Evolutionary conservation across 2,113 vertebrate genomes (phyloP).

Genomic region (Heteronetta atricapilla): DNA sequence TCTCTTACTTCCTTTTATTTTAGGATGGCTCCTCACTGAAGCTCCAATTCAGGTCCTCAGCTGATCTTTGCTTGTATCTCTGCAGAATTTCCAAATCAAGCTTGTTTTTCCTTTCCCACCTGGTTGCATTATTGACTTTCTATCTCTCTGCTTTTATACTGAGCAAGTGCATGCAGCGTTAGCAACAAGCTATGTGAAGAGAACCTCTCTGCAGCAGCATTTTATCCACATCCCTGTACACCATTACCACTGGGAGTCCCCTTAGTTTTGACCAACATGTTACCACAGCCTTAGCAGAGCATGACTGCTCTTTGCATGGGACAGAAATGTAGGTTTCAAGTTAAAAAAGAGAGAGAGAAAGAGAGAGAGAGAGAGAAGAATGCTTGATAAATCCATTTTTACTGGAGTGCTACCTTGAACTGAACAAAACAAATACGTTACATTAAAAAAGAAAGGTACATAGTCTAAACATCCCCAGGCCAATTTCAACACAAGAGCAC

Average conservation of each 20-base stretch:
- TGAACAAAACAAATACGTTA: not conserved
- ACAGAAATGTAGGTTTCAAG: not conserved
- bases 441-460: not conserved
- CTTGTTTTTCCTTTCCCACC: not conserved
- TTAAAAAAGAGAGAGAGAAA: not conserved
- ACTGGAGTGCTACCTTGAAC: not conserved
- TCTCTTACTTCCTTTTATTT: not conserved
- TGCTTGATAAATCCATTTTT: not conserved
- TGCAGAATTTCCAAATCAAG: conserved; percentile 1
- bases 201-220: not conserved
- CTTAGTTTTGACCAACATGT: not conserved
- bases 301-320: not conserved
- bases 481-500: not conserved
- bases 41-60: not conserved
- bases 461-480: not conserved
- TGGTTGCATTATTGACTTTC: not conserved
- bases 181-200: not conserved
- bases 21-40: not conserved
- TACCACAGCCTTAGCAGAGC: not conserved
- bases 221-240: not conserved
- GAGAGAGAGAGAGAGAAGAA: not conserved
- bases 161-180: not conserved
- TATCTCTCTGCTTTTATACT: not conserved
- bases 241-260: not conserved
- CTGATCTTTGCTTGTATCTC: not conserved